phyloP scores from a whole-genome alignment of 2,797 vertebrate genomes.

The Etheostoma perlongum region DNA sequence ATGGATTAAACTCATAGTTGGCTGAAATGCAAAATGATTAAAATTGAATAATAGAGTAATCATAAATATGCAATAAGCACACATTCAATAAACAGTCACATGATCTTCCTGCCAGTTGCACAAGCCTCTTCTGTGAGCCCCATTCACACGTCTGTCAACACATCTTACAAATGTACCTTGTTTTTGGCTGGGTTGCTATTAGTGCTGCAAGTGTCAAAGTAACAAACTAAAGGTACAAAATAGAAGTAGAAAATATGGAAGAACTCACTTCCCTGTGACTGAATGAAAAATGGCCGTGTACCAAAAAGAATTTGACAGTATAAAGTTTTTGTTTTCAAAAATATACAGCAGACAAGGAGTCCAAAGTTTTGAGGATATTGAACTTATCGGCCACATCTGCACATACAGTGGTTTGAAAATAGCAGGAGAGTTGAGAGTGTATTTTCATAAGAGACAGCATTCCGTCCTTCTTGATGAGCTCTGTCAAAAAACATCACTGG shows the following conservation, averaged over 20 bases:
- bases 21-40: conserved; percentile 22
- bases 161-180: conserved; percentile 7
- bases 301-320: conserved; percentile 15
- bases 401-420: neutral
- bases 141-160: neutral
- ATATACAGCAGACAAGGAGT: conserved; percentile 5
- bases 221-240: conserved; percentile 67
- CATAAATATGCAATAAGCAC: conserved; percentile 23
- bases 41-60: conserved; percentile 21
- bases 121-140: neutral
- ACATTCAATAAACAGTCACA: neutral
- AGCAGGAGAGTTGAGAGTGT: neutral
- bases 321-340: conserved; percentile 19
- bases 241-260: conserved; percentile 63
- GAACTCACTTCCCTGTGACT: conserved; percentile 23
- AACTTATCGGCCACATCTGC: neutral
- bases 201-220: conserved; percentile 6
- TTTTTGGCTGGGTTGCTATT: conserved; percentile 26
- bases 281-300: conserved; percentile 34
- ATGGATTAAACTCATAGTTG: conserved; percentile 34
- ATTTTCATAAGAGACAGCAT: neutral
- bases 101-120: conserved; percentile 7
- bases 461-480: conserved; percentile 14
- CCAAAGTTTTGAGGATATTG: neutral
- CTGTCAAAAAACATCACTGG: neutral